Evolutionary conservation across 2,888 invertebrate species (phyloP).

Genomic region (Mimas tiliae): DNA sequence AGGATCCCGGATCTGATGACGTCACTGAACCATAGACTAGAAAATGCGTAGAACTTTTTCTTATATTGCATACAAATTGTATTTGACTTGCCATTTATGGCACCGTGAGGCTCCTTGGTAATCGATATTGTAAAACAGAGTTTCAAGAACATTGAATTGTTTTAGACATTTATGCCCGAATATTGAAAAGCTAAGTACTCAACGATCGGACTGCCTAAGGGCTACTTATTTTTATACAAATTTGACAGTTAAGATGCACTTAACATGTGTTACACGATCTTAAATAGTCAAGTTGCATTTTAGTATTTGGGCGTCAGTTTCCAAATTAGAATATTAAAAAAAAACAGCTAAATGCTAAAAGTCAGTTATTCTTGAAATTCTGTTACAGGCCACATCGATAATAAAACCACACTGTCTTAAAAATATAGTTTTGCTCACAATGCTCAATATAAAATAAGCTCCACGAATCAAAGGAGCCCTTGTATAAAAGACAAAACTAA

Average conservation of each 20-base stretch:
- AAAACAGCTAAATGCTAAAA: not conserved
- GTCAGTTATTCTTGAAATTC: not conserved
- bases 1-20: constrained; percentile 40
- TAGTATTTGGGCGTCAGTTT: too few relatives aligned
- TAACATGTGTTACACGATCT: too few relatives aligned
- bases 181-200: not conserved
- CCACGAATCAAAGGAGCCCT: constrained; percentile 60
- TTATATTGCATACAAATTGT: constrained; percentile 6
- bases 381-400: not conserved
- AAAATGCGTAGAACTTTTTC: constrained; percentile 20
- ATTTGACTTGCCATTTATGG: not conserved
- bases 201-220: too few relatives aligned
- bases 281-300: too few relatives aligned
- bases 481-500: constrained; percentile 75
- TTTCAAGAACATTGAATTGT: not conserved
- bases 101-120: constrained; percentile 16
- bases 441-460: constrained; percentile 27
- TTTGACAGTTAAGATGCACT: too few relatives aligned
- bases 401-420: not conserved
- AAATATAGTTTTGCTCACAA: constrained; percentile 17
- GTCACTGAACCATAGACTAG: constrained; percentile 21
- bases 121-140: not conserved
- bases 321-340: too few relatives aligned
- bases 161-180: constrained; percentile 3
- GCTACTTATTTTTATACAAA: too few relatives aligned